Evolutionary conservation across 1,140 invertebrate species (phyloP), one percentile per base, ranked within the genome.

Genomic region (Portunus trituberculatus): DNA sequence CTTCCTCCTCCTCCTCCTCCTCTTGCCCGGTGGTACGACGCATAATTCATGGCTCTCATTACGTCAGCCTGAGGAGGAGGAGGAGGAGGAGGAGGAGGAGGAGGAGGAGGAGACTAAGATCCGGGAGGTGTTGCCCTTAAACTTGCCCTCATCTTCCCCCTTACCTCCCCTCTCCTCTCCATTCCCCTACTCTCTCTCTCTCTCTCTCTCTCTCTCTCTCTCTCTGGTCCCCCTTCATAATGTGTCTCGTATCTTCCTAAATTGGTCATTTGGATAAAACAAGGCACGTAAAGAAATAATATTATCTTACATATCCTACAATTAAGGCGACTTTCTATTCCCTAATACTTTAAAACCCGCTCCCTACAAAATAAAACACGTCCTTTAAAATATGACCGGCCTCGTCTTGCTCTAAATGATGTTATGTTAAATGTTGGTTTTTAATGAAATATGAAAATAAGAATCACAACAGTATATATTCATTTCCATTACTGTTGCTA

Each of bases 91-190:
- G 32, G 67, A n/a, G 67, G 67, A 76, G 67, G 20, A 76, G 31
- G 39, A 45, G 39, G 39, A 46, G 39, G 46, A 46, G 87, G 46
- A 46, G 32, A 48, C 87, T 20, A 46, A 89, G 87, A 89, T 89
- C 87, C 87, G 87, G 87, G 87, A 89, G 87, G 45, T 45, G 87
- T 39, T 89, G 87, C 20, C 46, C 67, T 76, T 76, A 76, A 76
- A 76, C 67, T 76, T 76, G 67, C 67, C 67, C 67, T 76, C 67
- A 76, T 76, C 67, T 76, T 20, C 67, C 67, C n/a, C 20, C n/a
- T n/a, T 25, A 2, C 67, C 67, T n/a, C 20, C 67, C 25, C n/a
- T n/a, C n/a, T n/a, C 67, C 67, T n/a, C n/a, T 76, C 20, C 6
- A 25, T 76, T n/a, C 20, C 67, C 20, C 67, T n/a, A n/a, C 67